Evolutionary conservation across 92 coral and sea anemone genomes (phyloP), one percentile per base, ranked within the genome.

Genomic region (Scolanthus callimorphus): DNA sequence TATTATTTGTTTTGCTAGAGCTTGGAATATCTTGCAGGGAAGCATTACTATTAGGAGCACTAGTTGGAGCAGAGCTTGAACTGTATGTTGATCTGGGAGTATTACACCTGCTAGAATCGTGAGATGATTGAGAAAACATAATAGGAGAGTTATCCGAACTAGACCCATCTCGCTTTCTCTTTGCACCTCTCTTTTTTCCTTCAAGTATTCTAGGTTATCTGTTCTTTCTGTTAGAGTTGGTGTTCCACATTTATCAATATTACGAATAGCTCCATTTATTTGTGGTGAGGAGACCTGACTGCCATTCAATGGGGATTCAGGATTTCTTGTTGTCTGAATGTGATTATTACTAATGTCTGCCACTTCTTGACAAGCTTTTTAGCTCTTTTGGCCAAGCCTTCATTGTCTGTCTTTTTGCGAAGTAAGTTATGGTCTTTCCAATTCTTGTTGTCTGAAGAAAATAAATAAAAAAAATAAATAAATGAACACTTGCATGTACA

Each of bases 391-490:
- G 98, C 98, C 49, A 92, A 71, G 59, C 80, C 96, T 17, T 77
- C 90, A 77, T 92, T 92, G 17, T 70, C 60, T 27, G 98, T 92
- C 56, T 92, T 92, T 67, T 92, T 92, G 31, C 98, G 85, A 29
- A 92, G 85, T 50, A 84, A 82, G 59, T 92, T 92, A 92, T 86
- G 48, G 96, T 92, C 62, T 90, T 90, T 31, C 98, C 98, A 59
- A 92, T 76, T 41, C 98, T 79, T 77, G 98, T 92, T 84, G 81
- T 82, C 98, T 92, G 80, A 63, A n/a, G n/a, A n/a, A n/a, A n/a
- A n/a, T n/a, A n/a, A n/a, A n/a, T n/a, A n/a, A n/a, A n/a, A n/a
- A n/a, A n/a, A n/a, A n/a, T n/a, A n/a, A n/a, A n/a, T n/a, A n/a
- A n/a, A n/a, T n/a, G n/a, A n/a, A n/a, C n/a, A n/a, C n/a, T n/a